Evolutionary conservation across 2,888 invertebrate genomes (phyloP).

Genomic region (Lycocerus yunnanus): DNA sequence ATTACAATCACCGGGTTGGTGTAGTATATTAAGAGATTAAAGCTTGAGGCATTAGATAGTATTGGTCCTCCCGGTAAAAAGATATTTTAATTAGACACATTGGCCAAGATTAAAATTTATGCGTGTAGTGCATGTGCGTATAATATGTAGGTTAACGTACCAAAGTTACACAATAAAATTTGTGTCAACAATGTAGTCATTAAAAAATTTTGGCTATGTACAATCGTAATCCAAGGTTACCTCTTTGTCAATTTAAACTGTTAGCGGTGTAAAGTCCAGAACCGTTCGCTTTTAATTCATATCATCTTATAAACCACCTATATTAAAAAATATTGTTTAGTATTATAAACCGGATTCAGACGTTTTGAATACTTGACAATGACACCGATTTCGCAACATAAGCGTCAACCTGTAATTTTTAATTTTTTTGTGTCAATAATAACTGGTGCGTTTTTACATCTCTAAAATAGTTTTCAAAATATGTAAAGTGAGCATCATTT

Average conservation of each 20-base stretch:
- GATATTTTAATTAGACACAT: background rate
- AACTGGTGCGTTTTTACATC: conserved; percentile 3
- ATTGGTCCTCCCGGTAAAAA: background rate
- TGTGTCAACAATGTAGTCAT: background rate
- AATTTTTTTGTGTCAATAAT: conserved; percentile 13
- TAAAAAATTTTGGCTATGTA: background rate
- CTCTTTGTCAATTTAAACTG: background rate
- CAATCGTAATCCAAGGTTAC: conserved; percentile 19
- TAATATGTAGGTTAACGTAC: background rate
- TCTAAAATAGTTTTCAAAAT: background rate
- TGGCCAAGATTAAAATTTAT: background rate
- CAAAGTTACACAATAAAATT: background rate
- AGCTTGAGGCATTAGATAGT: background rate
- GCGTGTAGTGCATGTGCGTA: conserved; percentile 8
- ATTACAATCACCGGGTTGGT: background rate
- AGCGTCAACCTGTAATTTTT: conserved; percentile 13
- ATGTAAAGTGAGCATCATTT: background rate
- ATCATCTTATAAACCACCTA: conserved; percentile 8
- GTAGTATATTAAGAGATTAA: background rate
- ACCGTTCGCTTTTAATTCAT: conserved; percentile 17
- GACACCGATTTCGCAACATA: conserved; percentile 24
- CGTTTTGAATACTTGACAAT: conserved; percentile 21
- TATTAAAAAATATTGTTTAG: background rate
- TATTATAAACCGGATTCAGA: conserved; percentile 22
- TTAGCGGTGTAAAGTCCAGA: conserved; percentile 14